Base-by-base conservation (phyloP, 2,113 vertebrate species). In the Potamarius usumacintae region DNA sequence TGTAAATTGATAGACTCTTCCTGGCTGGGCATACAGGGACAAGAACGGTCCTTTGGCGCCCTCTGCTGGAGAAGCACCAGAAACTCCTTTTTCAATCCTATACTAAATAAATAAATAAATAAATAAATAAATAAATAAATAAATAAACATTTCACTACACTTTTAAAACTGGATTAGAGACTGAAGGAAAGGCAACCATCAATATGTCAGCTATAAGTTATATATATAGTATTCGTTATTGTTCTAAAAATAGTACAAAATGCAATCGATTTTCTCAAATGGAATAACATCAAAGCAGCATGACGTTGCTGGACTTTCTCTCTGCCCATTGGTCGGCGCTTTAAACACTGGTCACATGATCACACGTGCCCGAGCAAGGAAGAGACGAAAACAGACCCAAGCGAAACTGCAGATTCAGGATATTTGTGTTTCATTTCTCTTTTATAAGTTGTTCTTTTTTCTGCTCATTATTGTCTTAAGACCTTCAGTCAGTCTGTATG, bases 341-440 rank as follows among this genome's bases (percentile, higher is more conserved):
- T 88, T 82, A 53, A 72, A 53, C 34, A n/a, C 71, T 27, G 78
- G 63, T 88, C 87, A 88, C 83, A 42, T 88, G 87, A 63, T 27
- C 22, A 8, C 53, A 42, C 22, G 30, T 58, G 15, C 25, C 52
- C 9, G 20, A 15, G 50, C 27, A 10, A 22, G 52, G 15, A 53
- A 20, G n/a, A 20, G 0, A 71, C n/a, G 17, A 34, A 81, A 22
- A 10, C 57, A 12, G 10, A 62, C 57, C 20, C 6, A 18, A 8
- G n/a, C 25, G 7, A 27, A 27, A 80, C 7, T 57, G 12, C 15
- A 14, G 11, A 50, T 18, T 0, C 3, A 42, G 42, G 42, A 42
- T 42, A 1, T 1, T 9, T 5, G 14, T 20, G 20, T 8, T 84
- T 42, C 15, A 25, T 25, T 72, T 84, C n/a, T 30, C 4, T 71